Conservation (phyloP, 2,113 vertebrate species). For the Ornithorhynchus anatinus region DNA sequence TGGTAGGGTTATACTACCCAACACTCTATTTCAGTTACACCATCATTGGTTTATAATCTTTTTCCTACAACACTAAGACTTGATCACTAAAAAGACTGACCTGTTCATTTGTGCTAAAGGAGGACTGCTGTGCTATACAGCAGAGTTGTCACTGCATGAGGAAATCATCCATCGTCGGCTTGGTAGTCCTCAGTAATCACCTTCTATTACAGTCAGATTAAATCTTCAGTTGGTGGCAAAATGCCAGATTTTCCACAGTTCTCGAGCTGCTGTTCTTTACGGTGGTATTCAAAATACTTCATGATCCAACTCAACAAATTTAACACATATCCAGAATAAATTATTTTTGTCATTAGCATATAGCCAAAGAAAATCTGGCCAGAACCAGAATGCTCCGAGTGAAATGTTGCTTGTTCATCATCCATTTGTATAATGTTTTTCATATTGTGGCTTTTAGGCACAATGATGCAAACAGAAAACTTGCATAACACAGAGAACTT, state of each 20-base stretch:
- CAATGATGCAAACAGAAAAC: conserved; percentile 59
- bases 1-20: too few relatives aligned
- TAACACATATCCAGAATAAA: conserved; percentile 64
- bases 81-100: conserved; percentile 61
- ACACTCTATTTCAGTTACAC: conserved; percentile 30
- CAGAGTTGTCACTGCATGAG: conserved; percentile 75
- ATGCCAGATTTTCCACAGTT: conserved; percentile 70
- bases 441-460: conserved; percentile 29
- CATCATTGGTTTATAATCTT: conserved; percentile 49
- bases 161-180: conserved; percentile 75
- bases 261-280: conserved; percentile 75
- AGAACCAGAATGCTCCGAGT: conserved; percentile 12
- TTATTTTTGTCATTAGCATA: conserved; percentile 68
- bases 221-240: conserved; percentile 71
- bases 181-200: conserved; percentile 75
- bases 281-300: conserved; percentile 77
- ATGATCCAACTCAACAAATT: conserved; percentile 66
- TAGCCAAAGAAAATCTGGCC: conserved; percentile 51
- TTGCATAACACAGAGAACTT: conserved; percentile 54
- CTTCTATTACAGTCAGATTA: conserved; percentile 78
- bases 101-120: conserved; percentile 44
- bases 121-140: conserved; percentile 59
- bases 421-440: conserved; percentile 17
- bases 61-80: conserved; percentile 64
- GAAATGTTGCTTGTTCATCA: conserved; percentile 20